Base-by-base conservation (phyloP, 2,797 vertebrate species). In the Tachyglossus aculeatus region DNA sequence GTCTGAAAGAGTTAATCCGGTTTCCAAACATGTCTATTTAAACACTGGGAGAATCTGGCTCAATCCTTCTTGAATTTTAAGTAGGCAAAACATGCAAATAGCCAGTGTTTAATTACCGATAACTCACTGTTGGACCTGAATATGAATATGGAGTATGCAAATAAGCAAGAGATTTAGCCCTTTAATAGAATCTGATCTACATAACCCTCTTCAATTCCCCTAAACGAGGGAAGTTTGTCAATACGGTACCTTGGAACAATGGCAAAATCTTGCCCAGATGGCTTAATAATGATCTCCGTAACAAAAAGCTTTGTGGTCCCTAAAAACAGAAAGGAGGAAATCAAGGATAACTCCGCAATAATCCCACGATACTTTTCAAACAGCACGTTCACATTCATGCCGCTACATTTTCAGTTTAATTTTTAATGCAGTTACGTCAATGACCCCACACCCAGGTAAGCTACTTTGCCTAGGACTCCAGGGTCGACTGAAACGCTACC, bases 221-320 rank as follows among this genome's bases (percentile, higher is more conserved):
- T n/a, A n/a, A n/a, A n/a, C n/a, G n/a, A n/a, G n/a, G n/a, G n/a
- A n/a, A n/a, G n/a, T n/a, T n/a, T n/a, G n/a, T n/a, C n/a, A n/a
- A n/a, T n/a, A n/a, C n/a, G n/a, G 61, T 90, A 93, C 93, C 93
- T 93, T 86, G 89, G 67, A 74, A 74, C 79, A 64, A 79, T 61
- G 39, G 52, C 74, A 77, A 91, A 92, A 72, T 51, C 68, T 67
- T 18, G 66, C 48, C 82, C 85, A 44, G 89, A 80, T 16, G 81
- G 82, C 4, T 31, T 85, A 83, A 92, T 67, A 67, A 88, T 71
- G 66, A 94, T 68, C 70, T 94, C 92, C 0, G 93, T 93, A 74
- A 88, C 66, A 57, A 91, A 94, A 68, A 92, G 92, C 71, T 93
- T 93, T 67, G 85, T 39, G 19, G 78, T 87, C 82, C 80, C 93